Evolutionary conservation across 2,797 vertebrate genomes (phyloP).

Genomic region (Selene dorsalis): DNA sequence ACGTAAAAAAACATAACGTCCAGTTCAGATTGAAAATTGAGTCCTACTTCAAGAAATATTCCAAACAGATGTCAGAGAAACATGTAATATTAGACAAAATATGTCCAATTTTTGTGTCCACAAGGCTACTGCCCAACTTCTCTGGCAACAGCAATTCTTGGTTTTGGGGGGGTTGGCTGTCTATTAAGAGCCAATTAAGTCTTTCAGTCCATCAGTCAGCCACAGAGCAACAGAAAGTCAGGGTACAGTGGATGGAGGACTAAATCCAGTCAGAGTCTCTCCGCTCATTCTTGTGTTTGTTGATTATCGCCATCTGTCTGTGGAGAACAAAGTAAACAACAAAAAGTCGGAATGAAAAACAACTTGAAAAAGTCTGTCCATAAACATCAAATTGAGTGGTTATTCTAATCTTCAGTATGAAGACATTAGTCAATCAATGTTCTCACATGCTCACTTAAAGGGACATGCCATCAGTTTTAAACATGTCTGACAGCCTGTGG

Average conservation of each 20-base stretch:
- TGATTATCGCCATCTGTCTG: conserved; percentile 56
- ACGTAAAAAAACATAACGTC: conserved; percentile 18
- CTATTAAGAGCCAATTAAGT: conserved; percentile 65
- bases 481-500: neutral
- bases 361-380: conserved; percentile 37
- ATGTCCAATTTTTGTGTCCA: conserved; percentile 55
- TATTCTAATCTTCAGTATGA: conserved; percentile 10
- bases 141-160: conserved; percentile 39
- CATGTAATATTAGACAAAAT: conserved; percentile 26
- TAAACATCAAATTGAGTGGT: conserved; percentile 21
- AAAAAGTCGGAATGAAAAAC: conserved; percentile 21
- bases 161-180: conserved; percentile 22
- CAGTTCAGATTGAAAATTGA: conserved; percentile 5
- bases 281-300: conserved; percentile 55
- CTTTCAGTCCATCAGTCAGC: conserved; percentile 61
- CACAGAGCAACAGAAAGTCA: conserved; percentile 46
- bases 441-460: neutral
- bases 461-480: neutral
- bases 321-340: conserved; percentile 66
- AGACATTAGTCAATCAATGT: conserved; percentile 1
- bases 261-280: conserved; percentile 60
- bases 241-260: conserved; percentile 36
- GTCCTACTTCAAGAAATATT: conserved; percentile 31
- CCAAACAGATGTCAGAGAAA: conserved; percentile 37
- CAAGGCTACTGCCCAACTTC: conserved; percentile 41